Conservation (phyloP, 2,888 invertebrate species). For the Drosophila silvestris region DNA sequence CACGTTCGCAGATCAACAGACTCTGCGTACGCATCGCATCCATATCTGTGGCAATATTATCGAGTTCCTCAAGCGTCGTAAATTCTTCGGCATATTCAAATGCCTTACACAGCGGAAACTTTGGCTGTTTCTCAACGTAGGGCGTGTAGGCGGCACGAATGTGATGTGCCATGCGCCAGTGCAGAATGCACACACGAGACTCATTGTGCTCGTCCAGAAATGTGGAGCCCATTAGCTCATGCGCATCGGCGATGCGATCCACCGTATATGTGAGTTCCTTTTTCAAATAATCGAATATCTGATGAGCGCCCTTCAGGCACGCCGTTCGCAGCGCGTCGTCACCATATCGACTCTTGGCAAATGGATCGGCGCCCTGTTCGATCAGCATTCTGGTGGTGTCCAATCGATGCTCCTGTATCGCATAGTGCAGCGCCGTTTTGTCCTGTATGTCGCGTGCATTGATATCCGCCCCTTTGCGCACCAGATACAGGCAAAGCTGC, state of each 20-base stretch:
- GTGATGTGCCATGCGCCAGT: slow-evolving; percentile 93
- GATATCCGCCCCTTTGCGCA: slow-evolving; percentile 92
- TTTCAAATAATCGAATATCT: slow-evolving; percentile 90
- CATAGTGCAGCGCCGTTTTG: slow-evolving; percentile 96
- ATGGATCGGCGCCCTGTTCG: slow-evolving; percentile 92
- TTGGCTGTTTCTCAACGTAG: slow-evolving; percentile 80
- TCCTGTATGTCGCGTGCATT: slow-evolving; percentile 95
- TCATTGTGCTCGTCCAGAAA: slow-evolving; percentile 95
- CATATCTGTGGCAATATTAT: slow-evolving; percentile 90
- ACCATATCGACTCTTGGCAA: slow-evolving; percentile 91
- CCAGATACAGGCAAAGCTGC: slow-evolving; percentile 91
- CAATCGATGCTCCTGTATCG: slow-evolving; percentile 93
- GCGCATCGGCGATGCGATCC: slow-evolving; percentile 92
- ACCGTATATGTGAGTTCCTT: slow-evolving; percentile 88
- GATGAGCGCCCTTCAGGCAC: slow-evolving; percentile 91
- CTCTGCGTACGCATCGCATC: slow-evolving; percentile 95
- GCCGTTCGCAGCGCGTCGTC: slow-evolving; percentile 96
- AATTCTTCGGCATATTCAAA: slow-evolving; percentile 92
- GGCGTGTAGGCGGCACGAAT: slow-evolving; percentile 86
- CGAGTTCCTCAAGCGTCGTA: slow-evolving; percentile 89
- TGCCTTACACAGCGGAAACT: slow-evolving; percentile 87
- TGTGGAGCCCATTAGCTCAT: slow-evolving; percentile 94
- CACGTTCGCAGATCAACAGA: slow-evolving; percentile 93
- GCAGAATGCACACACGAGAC: slow-evolving; percentile 88
- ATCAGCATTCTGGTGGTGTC: slow-evolving; percentile 94